phyloP scores from a whole-genome alignment of 2,113 vertebrate genomes.

The Athene noctua region DNA sequence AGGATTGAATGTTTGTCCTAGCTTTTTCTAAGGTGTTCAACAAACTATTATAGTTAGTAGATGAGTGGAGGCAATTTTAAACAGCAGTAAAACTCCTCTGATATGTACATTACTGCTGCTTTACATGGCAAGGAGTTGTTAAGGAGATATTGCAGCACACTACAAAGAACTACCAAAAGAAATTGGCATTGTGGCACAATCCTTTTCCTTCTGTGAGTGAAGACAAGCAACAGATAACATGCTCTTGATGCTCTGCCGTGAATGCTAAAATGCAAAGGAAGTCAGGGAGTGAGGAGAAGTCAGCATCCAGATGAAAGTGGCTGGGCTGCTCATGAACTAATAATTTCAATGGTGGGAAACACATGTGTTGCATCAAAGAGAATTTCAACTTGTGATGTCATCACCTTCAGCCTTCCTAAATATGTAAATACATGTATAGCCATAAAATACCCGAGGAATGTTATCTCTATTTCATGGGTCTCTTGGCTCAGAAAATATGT shows the following conservation, averaged over 20 bases:
- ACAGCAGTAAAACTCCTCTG: background rate
- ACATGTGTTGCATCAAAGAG: background rate
- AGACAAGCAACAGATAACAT: background rate
- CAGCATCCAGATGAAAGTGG: rapidly evolving
- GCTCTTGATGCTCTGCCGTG: background rate
- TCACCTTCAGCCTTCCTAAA: background rate
- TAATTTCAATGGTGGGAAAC: background rate
- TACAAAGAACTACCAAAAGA: background rate
- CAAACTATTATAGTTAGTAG: background rate
- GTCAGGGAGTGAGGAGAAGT: background rate
- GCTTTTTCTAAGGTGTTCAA: background rate
- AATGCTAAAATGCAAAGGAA: background rate
- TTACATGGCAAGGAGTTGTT: background rate
- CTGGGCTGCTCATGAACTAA: background rate
- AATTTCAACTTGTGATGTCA: background rate
- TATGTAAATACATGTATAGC: background rate
- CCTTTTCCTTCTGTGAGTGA: background rate
- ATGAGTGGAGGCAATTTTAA: background rate
- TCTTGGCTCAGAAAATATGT: background rate
- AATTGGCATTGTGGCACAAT: background rate
- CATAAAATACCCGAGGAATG: background rate
- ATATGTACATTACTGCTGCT: background rate
- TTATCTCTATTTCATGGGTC: background rate
- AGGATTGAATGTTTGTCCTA: background rate
- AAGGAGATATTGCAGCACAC: background rate